phyloP scores from a whole-genome alignment of 2,888 invertebrate species.

The Phalera bucephala region DNA sequence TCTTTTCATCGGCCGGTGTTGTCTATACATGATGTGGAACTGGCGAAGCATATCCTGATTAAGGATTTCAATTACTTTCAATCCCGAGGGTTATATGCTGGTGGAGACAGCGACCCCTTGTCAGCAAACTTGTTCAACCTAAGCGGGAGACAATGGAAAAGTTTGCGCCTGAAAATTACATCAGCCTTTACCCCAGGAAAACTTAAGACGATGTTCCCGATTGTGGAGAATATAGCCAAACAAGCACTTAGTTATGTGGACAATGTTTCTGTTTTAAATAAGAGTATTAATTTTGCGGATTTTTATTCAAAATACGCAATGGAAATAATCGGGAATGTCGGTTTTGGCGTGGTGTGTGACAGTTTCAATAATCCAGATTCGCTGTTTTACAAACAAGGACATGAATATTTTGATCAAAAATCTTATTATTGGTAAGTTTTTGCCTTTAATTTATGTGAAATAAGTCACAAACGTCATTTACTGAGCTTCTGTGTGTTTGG shows the following conservation, averaged over 20 bases:
- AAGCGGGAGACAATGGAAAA: constrained; percentile 84
- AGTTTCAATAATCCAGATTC: constrained; percentile 79
- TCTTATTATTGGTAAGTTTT: constrained; percentile 63
- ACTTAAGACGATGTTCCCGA: constrained; percentile 85
- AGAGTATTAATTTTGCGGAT: constrained; percentile 78
- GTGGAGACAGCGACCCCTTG: constrained; percentile 84
- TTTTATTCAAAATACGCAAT: constrained; percentile 83
- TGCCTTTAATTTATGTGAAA: constrained; percentile 2
- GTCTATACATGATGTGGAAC: constrained; percentile 83
- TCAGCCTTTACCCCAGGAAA: constrained; percentile 87
- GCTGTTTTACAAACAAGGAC: constrained; percentile 74
- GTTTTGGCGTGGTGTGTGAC: constrained; percentile 85
- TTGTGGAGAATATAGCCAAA: constrained; percentile 81
- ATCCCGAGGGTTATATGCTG: constrained; percentile 85
- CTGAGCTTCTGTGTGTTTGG: no score
- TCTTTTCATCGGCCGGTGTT: constrained; percentile 84
- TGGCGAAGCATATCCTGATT: constrained; percentile 83
- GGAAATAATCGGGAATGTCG: constrained; percentile 84
- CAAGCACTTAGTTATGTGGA: constrained; percentile 73
- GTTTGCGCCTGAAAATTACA: constrained; percentile 83
- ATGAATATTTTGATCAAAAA: constrained; percentile 68
- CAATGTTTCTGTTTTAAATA: constrained; percentile 40
- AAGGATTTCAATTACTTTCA: constrained; percentile 86
- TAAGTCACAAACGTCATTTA: no score
- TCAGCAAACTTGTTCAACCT: constrained; percentile 84